A percentile compares a stretch with the other conserved stretches of the same genome.
These are phyloP conservation scores for Gobiocypris rarus DNA, from an alignment of 2,113 vertebrate genomes.

Conservation along the genomic window DNA sequence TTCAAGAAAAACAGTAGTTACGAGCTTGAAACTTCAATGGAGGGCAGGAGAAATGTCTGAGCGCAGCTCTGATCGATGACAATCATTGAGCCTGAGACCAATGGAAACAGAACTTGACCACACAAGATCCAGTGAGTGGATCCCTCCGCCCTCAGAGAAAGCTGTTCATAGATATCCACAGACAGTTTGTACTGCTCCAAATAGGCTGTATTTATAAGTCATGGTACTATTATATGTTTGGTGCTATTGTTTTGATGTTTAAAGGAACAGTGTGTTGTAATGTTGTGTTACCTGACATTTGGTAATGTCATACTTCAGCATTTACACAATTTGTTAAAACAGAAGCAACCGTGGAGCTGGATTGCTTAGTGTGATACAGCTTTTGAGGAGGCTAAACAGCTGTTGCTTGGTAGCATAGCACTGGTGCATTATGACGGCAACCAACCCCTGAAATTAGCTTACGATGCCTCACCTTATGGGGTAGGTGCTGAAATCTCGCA, in stretches of 20 bases:
- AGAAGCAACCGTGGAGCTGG: background rate
- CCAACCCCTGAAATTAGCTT: no score
- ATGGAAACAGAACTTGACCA: background rate
- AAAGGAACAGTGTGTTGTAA: no score
- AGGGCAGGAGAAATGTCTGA: background rate
- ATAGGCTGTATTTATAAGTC: no score
- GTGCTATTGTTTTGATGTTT: no score
- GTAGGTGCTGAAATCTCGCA: no score
- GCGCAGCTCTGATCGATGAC: background rate
- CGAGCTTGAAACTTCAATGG: background rate
- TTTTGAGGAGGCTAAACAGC: background rate
- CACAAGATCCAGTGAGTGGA: background rate
- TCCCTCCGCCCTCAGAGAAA: no score
- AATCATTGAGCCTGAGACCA: background rate
- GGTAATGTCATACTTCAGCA: slow-evolving; percentile 20
- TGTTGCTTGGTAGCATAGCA: background rate
- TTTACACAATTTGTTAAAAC: background rate
- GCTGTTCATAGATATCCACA: background rate
- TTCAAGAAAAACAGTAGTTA: no score
- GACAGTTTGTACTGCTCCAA: no score
- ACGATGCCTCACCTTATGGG: no score
- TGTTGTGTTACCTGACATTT: no score
- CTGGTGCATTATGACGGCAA: slow-evolving; percentile 33
- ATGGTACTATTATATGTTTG: no score
- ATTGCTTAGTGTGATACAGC: slow-evolving; percentile 2